Evolutionary conservation across 2,888 invertebrate species (phyloP).

Genomic region (Dorcus hopei): DNA sequence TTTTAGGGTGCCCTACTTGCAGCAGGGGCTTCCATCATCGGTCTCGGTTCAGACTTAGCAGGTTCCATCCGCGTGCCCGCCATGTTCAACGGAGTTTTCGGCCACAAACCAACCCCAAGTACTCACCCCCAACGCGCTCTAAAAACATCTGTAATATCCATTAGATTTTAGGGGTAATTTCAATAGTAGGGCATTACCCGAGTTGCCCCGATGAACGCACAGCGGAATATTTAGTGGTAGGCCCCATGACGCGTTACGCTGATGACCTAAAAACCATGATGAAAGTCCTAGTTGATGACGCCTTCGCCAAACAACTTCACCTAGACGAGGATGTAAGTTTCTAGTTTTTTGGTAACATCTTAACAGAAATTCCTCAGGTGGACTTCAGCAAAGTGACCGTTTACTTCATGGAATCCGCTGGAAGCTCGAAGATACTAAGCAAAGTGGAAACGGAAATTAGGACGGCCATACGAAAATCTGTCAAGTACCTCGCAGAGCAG

Average conservation of each 20-base stretch:
- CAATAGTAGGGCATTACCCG: conserved; percentile 67
- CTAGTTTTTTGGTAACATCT: not conserved
- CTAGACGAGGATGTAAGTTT: conserved; percentile 52
- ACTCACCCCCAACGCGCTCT: conserved; percentile 24
- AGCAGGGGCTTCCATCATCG: conserved; percentile 75
- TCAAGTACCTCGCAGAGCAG: conserved; percentile 51
- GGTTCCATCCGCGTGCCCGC: conserved; percentile 85
- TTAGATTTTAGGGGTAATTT: conserved; percentile 56
- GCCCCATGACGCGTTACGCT: conserved; percentile 85
- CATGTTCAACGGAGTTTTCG: conserved; percentile 81
- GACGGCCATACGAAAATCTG: conserved; percentile 51
- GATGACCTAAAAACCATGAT: conserved; percentile 76
- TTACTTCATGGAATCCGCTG: conserved; percentile 18
- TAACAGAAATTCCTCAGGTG: conserved; percentile 13
- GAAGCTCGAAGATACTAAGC: conserved; percentile 26
- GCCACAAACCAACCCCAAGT: conserved; percentile 80
- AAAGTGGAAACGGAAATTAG: conserved; percentile 53
- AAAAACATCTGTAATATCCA: not conserved
- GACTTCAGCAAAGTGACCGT: conserved; percentile 18
- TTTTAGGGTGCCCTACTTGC: conserved; percentile 67
- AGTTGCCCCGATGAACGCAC: conserved; percentile 57
- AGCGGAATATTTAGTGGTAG: conserved; percentile 72
- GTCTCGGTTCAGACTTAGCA: conserved; percentile 82
- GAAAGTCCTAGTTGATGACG: conserved; percentile 58
- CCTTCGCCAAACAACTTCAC: conserved; percentile 49